These are phyloP conservation scores for Brachionus angularis DNA, from an alignment of 1,140 invertebrate genomes.

Conservation along the genomic window DNA sequence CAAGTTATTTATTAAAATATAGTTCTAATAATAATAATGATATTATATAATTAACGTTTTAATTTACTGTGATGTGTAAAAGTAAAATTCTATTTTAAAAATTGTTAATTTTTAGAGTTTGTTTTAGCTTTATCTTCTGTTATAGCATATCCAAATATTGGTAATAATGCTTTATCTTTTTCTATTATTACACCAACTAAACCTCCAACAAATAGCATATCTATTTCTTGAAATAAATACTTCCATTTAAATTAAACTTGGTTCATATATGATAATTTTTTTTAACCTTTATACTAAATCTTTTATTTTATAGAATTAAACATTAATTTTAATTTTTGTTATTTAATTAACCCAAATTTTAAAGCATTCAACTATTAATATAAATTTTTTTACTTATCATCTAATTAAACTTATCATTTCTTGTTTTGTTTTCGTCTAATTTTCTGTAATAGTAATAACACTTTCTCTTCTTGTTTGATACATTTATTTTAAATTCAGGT, in stretches of 20 bases:
- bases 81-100: too few species aligned
- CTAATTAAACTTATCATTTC: slow-evolving; percentile 32
- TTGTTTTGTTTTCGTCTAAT: neutral
- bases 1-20: too few species aligned
- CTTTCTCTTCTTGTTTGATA: slow-evolving; percentile 13
- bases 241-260: slow-evolving; percentile 41
- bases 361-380: too few species aligned
- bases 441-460: neutral
- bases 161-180: neutral
- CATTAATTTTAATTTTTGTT: neutral
- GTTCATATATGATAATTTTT: slow-evolving; percentile 34
- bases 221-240: slow-evolving; percentile 4
- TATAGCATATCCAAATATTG: slow-evolving; percentile 30
- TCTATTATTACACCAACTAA: neutral
- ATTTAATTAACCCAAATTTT: too few species aligned
- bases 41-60: too few species aligned
- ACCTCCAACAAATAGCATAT: slow-evolving; percentile 36
- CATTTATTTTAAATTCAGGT: slow-evolving; percentile 32
- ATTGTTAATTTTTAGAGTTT: too few species aligned
- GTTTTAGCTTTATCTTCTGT: slow-evolving; percentile 8
- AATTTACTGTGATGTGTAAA: too few species aligned
- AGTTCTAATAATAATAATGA: too few species aligned
- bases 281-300: neutral
- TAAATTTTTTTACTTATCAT: too few species aligned
- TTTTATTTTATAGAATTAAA: neutral